Evolutionary conservation across 2,888 invertebrate genomes (phyloP), one percentile per base, ranked within the genome.

Genomic region (Caprella mutica): DNA sequence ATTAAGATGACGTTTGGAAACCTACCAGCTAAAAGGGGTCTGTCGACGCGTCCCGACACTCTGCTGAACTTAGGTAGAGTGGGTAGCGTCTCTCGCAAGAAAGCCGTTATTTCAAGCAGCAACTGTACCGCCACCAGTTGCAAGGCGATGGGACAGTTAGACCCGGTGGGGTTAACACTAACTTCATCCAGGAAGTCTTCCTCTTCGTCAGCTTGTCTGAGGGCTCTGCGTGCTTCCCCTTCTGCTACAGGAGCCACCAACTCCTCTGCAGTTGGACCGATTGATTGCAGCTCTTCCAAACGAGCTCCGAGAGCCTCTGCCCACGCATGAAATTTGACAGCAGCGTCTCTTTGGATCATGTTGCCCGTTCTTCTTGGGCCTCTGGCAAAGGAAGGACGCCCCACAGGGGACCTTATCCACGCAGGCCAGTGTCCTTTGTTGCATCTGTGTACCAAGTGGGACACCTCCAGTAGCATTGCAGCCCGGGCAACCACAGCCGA

Each of bases 391-490:
- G 55, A 27, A 1, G 51, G 51, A 9, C 55, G 54, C 38, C 67
- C 66, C n/a, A 67, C 67, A 43, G 67, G 65, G 14, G 69, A 64
- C 14, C 62, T 43, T 81, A 96, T 87, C 96, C 98, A 98, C 55
- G 85, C 82, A 0, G 98, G 97, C 98, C 98, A 98, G 68, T 93
- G 91, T 0, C 96, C 96, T 71, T 90, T 89, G 73, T 97, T 98
- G 73, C 98, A 99, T 66, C 90, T 83, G 71, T 97, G 94, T 2
- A 99, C 96, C 68, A 97, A 86, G 72, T 94, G 86, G 0, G 94
- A 86, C 72, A 96, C 96, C 74, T 99, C 98, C 61, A 99, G 73
- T 6, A 97, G 75, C 54, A 97, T 80, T 0, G 90, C 84, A 3
- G 98, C 97, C 70, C 96, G 78, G 0, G 93, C 83, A 0, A 96